phyloP scores from a whole-genome alignment of 2,797 vertebrate genomes.

The Cossypha niveicapilla region DNA sequence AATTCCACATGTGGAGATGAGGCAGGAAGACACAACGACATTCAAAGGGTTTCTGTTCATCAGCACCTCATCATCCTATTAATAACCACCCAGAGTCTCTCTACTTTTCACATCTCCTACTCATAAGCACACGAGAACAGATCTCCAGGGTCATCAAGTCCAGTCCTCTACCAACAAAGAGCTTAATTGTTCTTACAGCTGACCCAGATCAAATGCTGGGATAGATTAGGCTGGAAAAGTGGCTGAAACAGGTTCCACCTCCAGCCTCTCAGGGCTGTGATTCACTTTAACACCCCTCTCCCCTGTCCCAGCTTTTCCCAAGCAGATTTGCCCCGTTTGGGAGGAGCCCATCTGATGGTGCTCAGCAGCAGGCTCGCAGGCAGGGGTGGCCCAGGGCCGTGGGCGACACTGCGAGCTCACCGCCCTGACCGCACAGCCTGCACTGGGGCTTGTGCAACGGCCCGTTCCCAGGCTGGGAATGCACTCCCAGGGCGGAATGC shows the following conservation, averaged over 20 bases:
- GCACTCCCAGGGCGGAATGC: rapidly evolving
- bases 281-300: not conserved
- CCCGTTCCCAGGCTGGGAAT: not conserved
- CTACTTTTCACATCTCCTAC: not conserved
- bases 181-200: not conserved
- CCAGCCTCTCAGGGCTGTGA: not conserved
- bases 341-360: not conserved
- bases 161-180: not conserved
- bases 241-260: not conserved
- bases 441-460: not conserved
- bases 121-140: not conserved
- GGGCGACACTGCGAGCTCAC: rapidly evolving
- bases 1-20: not conserved
- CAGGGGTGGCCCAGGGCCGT: rapidly evolving
- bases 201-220: conserved; percentile 1
- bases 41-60: not conserved
- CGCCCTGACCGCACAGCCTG: rapidly evolving
- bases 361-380: rapidly evolving
- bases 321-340: not conserved
- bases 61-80: not conserved
- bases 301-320: not conserved
- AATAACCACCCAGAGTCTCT: not conserved
- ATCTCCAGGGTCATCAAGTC: conserved; percentile 35
- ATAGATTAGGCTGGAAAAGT: not conserved
- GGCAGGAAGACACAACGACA: not conserved